Evolutionary conservation across 2,113 vertebrate genomes (phyloP).

Genomic region (Pomatorhinus ruficollis): DNA sequence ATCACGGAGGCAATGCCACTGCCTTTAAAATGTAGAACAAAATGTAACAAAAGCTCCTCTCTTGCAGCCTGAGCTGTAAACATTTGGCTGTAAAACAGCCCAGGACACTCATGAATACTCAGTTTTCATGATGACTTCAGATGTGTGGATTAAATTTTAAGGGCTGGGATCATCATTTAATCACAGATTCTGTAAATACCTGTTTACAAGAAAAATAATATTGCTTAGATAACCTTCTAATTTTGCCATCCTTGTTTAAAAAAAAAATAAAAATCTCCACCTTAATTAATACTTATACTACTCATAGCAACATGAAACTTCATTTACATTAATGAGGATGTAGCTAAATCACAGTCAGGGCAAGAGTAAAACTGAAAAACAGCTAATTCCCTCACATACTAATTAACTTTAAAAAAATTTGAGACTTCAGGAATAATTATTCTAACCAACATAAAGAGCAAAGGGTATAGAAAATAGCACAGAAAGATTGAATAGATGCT

Average conservation of each 20-base stretch:
- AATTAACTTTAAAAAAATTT: neutral
- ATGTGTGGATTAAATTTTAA: neutral
- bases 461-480: neutral
- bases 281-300: neutral
- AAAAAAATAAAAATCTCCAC: neutral
- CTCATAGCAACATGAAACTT: neutral
- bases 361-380: neutral
- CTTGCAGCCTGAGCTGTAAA: neutral
- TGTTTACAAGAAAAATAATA: neutral
- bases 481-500: neutral
- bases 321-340: neutral
- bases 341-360: neutral
- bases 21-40: neutral
- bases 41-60: neutral
- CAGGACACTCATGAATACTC: too few species aligned
- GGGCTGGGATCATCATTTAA: neutral
- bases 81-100: neutral
- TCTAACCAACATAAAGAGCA: neutral
- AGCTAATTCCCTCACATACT: neutral
- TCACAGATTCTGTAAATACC: neutral
- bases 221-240: neutral
- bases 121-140: neutral
- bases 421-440: neutral
- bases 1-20: neutral
- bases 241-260: neutral